A percentile compares a stretch with the other conserved stretches of the same genome.
phyloP scores from a whole-genome alignment of 2,888 invertebrate species.

The Uropetala carovei region DNA sequence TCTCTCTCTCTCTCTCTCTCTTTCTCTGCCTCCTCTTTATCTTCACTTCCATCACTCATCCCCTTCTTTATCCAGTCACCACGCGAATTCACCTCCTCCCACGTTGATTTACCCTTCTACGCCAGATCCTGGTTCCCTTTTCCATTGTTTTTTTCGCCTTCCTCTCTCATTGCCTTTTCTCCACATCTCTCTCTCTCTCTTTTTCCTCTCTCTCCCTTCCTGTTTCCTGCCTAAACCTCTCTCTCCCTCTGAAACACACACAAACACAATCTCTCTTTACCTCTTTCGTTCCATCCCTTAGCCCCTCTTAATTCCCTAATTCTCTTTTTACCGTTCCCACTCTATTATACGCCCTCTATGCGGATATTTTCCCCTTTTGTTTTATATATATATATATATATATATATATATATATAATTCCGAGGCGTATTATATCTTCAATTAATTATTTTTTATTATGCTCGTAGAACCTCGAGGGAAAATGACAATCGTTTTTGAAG shows the following conservation, averaged over 20 bases:
- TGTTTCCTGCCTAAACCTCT: neutral
- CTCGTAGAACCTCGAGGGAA: no score
- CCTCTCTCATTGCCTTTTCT: neutral
- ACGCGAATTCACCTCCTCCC: neutral
- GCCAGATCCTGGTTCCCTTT: neutral
- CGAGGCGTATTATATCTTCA: no score
- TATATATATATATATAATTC: no score
- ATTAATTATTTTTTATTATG: no score
- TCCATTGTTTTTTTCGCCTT: neutral
- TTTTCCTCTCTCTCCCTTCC: neutral
- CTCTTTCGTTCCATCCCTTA: neutral
- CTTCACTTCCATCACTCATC: neutral
- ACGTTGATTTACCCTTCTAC: no score
- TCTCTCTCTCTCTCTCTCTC: neutral
- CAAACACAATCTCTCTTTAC: neutral
- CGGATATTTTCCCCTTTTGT: no score
- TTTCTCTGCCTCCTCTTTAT: neutral
- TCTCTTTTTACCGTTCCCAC: neutral
- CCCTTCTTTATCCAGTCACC: neutral
- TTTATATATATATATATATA: no score
- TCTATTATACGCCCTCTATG: no score
- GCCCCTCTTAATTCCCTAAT: neutral
- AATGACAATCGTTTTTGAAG: no score
- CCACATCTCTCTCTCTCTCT: neutral
- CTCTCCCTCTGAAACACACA: neutral